Base-by-base conservation (phyloP, 2,797 vertebrate species). In the Mionectes olivaceus region DNA sequence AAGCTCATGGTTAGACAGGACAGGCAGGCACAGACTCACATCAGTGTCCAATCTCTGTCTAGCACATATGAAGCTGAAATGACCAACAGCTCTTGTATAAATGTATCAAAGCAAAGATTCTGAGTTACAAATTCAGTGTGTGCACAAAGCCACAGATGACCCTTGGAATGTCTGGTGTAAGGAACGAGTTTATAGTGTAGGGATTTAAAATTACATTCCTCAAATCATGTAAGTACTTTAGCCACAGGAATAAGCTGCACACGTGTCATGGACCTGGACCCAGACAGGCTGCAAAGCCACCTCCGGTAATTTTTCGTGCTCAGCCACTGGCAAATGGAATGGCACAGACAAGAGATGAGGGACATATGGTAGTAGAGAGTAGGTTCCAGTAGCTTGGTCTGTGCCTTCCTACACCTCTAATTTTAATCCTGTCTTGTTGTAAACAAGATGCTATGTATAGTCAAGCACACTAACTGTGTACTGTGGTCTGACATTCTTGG, bases 391-490 rank as follows among this genome's bases (percentile, higher is more conserved):
- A 95, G 49, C 39, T 75, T 65, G 76, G 64, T 61, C 82, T 70
- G 49, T 49, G 52, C 68, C 64, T 91, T 74, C 37, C 87, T 53
- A 59, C 64, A 44, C 15, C 21, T 50, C 61, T 53, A 41, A 64
- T 65, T 87, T 75, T 64, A 71, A 56, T 59, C 57, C 57, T 59
- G 35, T 19, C 50, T 35, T 57, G n/a, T 41, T 80, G 84, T 81
- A 89, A 92, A 85, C 73, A 88, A 87, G 68, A 21, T 64, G 52
- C 92, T 95, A 81, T 68, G 43, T 61, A 91, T 50, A 93, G 78
- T 47, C 67, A 39, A 64, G 79, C 10, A 75, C 60, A 25, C 24
- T 22, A 11, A 46, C 82, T 82, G 63, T 8, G 11, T 55, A 83
- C 21, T 24, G 1, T 7, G 53, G 44, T 35, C 69, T 80, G 71